A percentile compares a stretch with the other conserved stretches of the same genome.
Evolutionary conservation across 2,113 vertebrate species (phyloP).

Genomic region (Seriola dumerili): DNA sequence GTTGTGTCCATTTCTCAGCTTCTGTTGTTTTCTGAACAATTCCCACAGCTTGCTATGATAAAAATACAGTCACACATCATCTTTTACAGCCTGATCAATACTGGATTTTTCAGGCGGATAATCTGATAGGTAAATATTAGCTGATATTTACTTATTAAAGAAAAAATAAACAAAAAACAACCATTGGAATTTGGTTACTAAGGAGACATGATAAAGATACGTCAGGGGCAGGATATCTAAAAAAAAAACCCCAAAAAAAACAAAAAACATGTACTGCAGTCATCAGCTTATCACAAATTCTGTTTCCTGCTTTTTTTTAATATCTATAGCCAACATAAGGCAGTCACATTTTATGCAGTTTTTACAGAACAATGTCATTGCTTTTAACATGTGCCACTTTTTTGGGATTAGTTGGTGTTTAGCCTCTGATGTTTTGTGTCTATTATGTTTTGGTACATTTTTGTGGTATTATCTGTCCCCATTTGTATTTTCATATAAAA

Average conservation of each 20-base stretch:
- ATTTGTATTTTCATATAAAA: too few relatives aligned
- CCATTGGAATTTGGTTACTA: neutral
- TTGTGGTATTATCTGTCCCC: too few relatives aligned
- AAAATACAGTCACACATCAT: neutral
- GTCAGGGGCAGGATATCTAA: neutral
- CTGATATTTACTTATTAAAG: neutral
- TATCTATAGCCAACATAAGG: neutral
- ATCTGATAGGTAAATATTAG: neutral
- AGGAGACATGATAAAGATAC: neutral
- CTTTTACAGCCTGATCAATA: neutral
- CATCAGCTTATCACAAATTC: neutral
- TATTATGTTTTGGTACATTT: too few relatives aligned
- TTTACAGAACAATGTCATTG: too few relatives aligned
- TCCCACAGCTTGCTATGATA: too few relatives aligned
- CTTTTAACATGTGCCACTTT: too few relatives aligned
- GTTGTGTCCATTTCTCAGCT: slow-evolving; percentile 3
- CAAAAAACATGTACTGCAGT: neutral
- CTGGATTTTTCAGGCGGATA: neutral
- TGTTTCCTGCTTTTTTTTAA: neutral
- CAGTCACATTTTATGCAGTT: neutral
- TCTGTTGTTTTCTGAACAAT: neutral
- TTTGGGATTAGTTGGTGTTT: too few relatives aligned
- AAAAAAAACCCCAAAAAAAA: neutral
- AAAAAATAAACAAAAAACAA: neutral
- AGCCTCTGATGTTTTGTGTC: too few relatives aligned